Percentiles rank a stretch among this genome's conserved stretches.
Conservation (phyloP, 2,797 vertebrate species). For the Pelochelys cantorii region DNA sequence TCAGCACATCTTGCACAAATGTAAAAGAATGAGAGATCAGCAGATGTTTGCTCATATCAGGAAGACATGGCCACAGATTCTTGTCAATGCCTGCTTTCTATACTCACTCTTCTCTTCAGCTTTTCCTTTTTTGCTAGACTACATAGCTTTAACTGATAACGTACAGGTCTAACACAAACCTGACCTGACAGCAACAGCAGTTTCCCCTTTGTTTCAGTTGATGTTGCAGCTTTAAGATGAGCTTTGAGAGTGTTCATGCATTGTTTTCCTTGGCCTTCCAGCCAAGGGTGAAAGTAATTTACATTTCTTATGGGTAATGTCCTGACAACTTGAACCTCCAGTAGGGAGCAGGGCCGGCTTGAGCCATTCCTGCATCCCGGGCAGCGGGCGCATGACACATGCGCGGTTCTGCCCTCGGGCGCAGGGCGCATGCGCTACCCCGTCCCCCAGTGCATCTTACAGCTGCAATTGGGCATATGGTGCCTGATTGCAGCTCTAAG, state of each 20-base stretch:
- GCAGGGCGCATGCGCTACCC: too few species aligned
- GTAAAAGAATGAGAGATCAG: neutral
- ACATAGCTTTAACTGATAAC: neutral
- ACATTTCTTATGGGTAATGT: too few species aligned
- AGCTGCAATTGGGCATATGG: too few species aligned
- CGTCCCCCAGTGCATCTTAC: too few species aligned
- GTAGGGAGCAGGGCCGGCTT: too few species aligned
- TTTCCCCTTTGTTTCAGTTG: neutral
- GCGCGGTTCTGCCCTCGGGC: too few species aligned
- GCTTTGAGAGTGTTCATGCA: neutral
- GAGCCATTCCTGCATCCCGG: too few species aligned
- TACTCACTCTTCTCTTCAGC: neutral
- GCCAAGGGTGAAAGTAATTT: too few species aligned
- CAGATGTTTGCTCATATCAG: neutral
- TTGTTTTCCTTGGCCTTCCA: neutral
- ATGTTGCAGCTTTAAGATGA: neutral
- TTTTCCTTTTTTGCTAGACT: neutral
- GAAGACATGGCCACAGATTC: neutral
- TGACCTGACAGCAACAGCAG: neutral
- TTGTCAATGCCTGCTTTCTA: neutral
- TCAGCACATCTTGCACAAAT: neutral
- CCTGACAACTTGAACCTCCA: too few species aligned
- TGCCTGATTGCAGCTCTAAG: too few species aligned
- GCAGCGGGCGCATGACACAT: too few species aligned
- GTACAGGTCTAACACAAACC: neutral